Evolutionary conservation across 2,888 invertebrate genomes (phyloP).

Genomic region (Plebejus argus): DNA sequence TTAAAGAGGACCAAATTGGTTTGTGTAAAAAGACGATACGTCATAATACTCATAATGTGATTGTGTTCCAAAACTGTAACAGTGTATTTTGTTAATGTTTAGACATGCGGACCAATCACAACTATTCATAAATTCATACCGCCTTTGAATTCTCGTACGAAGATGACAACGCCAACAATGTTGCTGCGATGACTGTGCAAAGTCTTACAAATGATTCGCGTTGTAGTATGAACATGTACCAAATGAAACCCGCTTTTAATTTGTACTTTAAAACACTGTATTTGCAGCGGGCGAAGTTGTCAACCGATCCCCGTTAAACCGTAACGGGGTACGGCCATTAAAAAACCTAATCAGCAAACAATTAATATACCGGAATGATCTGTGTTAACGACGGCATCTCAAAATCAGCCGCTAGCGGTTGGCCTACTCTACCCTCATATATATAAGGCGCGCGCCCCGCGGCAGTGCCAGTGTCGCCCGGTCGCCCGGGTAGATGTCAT

Average conservation of each 20-base stretch:
- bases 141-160: background rate
- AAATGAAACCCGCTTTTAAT: background rate
- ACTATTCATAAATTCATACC: background rate
- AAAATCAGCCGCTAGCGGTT: slow-evolving; percentile 74
- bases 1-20: no score
- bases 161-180: background rate
- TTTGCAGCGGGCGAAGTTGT: background rate
- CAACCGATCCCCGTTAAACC: slow-evolving; percentile 10
- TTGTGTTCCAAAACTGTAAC: no score
- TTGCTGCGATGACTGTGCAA: background rate
- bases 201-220: background rate
- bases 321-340: slow-evolving; percentile 25
- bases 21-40: no score
- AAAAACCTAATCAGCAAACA: slow-evolving; percentile 56
- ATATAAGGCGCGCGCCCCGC: slow-evolving; percentile 70
- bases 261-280: background rate
- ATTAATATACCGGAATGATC: slow-evolving; percentile 68
- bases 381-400: slow-evolving; percentile 74
- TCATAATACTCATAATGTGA: no score
- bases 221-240: background rate
- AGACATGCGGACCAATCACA: background rate
- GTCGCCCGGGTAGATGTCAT: slow-evolving; percentile 61
- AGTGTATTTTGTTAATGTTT: no score
- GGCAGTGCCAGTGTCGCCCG: slow-evolving; percentile 64
- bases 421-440: slow-evolving; percentile 73